Conservation (phyloP, 2,113 vertebrate species). For the Hippopotamus amphibius region DNA sequence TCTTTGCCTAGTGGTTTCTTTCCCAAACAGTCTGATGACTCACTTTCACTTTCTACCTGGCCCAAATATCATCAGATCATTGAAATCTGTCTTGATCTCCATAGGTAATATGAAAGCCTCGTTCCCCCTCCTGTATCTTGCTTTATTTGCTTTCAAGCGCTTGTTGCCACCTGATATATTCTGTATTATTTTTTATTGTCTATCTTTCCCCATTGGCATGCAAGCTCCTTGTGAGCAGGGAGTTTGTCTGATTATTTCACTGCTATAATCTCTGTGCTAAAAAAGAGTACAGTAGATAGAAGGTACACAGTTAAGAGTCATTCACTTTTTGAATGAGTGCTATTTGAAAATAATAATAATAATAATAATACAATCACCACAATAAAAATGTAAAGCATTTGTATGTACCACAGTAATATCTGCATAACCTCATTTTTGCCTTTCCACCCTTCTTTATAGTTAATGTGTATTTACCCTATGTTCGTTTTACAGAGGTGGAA, state of each 20-base stretch:
- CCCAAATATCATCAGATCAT: not conserved
- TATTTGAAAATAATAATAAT: not conserved
- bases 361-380: not conserved
- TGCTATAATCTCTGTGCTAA: not conserved
- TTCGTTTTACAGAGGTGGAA: not conserved
- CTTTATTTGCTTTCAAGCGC: not conserved
- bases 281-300: not conserved
- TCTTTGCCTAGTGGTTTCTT: not conserved
- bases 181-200: not conserved
- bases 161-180: not conserved
- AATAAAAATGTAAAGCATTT: not conserved
- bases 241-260: not conserved
- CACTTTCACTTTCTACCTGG: not conserved
- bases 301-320: not conserved
- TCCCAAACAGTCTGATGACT: not conserved
- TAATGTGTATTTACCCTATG: not conserved
- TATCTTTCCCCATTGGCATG: not conserved
- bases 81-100: not conserved
- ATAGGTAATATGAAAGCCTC: not conserved
- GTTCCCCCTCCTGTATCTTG: not conserved
- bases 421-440: not conserved
- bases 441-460: not conserved
- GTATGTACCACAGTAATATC: not conserved
- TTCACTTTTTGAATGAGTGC: not conserved
- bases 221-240: not conserved